Evolutionary conservation across 2,797 vertebrate species (phyloP).

Genomic region (Onychomys torridus): DNA sequence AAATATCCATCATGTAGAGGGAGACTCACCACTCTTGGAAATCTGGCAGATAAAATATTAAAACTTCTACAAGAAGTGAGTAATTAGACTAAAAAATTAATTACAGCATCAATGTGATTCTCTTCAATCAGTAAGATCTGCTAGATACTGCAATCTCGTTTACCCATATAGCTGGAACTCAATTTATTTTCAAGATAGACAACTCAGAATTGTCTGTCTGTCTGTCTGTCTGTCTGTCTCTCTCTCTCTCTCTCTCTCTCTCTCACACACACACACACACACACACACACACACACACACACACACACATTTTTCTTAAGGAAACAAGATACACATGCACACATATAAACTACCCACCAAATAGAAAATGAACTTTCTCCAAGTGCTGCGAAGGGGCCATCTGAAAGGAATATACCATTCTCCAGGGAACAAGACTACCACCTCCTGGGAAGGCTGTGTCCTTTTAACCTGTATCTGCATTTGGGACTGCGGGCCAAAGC

Average conservation of each 20-base stretch:
- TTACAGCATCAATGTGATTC: background rate
- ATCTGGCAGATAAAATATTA: slow-evolving; percentile 54
- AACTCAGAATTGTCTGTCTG: background rate
- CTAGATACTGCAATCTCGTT: background rate
- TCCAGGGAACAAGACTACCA: background rate
- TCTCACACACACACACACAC: background rate
- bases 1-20: slow-evolving; percentile 45
- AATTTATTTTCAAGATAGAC: slow-evolving; percentile 53
- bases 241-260: background rate
- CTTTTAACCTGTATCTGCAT: slow-evolving; percentile 69
- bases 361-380: slow-evolving; percentile 50
- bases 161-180: background rate
- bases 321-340: background rate
- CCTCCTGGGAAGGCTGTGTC: background rate
- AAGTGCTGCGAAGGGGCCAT: background rate
- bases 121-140: slow-evolving; percentile 21
- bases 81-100: slow-evolving; percentile 64
- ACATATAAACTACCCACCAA: background rate
- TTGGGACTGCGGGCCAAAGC: slow-evolving; percentile 67
- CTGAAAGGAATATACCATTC: slow-evolving; percentile 23
- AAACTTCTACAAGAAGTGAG: slow-evolving; percentile 8
- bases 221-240: too few relatives aligned
- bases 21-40: slow-evolving; percentile 45
- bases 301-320: background rate
- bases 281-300: background rate